Evolutionary conservation across 1,140 invertebrate species (phyloP).

Genomic region (Sycophaga agraensis): DNA sequence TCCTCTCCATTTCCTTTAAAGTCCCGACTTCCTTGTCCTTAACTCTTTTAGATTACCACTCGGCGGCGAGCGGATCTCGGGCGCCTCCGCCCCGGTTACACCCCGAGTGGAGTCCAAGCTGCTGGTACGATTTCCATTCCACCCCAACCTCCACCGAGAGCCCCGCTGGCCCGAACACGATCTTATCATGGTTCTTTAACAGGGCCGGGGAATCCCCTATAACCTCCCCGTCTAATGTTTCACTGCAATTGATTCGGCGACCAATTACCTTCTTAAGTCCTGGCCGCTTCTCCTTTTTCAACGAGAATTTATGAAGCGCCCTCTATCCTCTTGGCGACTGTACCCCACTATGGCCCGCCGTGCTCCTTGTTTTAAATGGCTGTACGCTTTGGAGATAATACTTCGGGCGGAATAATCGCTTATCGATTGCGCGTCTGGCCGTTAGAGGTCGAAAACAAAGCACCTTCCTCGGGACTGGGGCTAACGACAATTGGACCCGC

Average conservation of each 20-base stretch:
- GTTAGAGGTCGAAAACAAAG: too few species aligned
- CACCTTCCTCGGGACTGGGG: too few species aligned
- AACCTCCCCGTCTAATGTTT: background rate
- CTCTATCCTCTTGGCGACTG: too few species aligned
- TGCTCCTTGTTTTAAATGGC: too few species aligned
- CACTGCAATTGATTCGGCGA: conserved; percentile 5
- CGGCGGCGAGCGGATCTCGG: conserved; percentile 10
- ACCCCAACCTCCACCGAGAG: too few species aligned
- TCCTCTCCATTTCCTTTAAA: conserved; percentile 16
- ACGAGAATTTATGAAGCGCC: too few species aligned
- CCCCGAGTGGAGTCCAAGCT: background rate
- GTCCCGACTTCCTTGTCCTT: conserved; percentile 21
- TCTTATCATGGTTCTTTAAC: conserved; percentile 17
- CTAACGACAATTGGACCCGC: too few species aligned
- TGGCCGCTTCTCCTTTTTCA: background rate
- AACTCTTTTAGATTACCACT: conserved; percentile 31
- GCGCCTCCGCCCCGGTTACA: background rate
- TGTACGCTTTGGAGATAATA: too few species aligned
- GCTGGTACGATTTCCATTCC: conserved; percentile 20
- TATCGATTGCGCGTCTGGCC: too few species aligned
- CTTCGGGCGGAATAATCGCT: too few species aligned
- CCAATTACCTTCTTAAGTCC: background rate
- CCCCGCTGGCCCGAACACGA: conserved; percentile 2
- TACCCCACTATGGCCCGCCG: too few species aligned
- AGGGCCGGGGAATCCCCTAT: conserved; percentile 13